A percentile compares a stretch with the other conserved stretches of the same genome.
phyloP scores from a whole-genome alignment of 2,113 vertebrate species.

The Gallinago jamesoni region DNA sequence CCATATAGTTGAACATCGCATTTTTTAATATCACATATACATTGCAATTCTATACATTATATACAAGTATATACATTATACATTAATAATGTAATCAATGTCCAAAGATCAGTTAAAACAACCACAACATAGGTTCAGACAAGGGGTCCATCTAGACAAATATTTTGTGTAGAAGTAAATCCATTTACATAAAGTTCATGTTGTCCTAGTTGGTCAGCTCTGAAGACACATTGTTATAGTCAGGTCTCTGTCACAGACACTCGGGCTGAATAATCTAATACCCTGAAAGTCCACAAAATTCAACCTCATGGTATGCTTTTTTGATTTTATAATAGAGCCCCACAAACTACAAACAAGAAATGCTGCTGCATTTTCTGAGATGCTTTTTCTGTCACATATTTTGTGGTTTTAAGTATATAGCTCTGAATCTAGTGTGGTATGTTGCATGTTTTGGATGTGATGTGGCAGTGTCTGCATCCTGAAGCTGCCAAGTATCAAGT shows the following conservation, averaged over 20 bases:
- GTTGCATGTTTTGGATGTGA: background rate
- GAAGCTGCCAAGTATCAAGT: background rate
- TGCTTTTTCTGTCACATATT: background rate
- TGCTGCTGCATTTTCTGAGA: background rate
- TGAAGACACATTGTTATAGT: background rate
- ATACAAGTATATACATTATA: too few relatives aligned
- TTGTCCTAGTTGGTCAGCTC: background rate
- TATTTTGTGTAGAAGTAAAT: background rate
- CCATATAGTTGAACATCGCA: background rate
- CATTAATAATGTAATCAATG: background rate
- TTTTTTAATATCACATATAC: background rate
- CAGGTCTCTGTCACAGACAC: fast-evolving
- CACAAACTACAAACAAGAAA: background rate
- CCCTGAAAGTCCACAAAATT: background rate
- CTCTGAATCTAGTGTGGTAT: background rate
- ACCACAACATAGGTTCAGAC: background rate
- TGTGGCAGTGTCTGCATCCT: background rate
- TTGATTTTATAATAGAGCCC: background rate
- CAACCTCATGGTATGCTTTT: fast-evolving
- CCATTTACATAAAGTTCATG: background rate
- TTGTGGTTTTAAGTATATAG: background rate
- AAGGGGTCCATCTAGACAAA: background rate
- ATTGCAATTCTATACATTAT: background rate
- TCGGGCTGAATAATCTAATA: background rate
- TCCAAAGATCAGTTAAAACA: background rate